phyloP scores from a whole-genome alignment of 2,888 invertebrate genomes.

The Ptychoptera contaminata region DNA sequence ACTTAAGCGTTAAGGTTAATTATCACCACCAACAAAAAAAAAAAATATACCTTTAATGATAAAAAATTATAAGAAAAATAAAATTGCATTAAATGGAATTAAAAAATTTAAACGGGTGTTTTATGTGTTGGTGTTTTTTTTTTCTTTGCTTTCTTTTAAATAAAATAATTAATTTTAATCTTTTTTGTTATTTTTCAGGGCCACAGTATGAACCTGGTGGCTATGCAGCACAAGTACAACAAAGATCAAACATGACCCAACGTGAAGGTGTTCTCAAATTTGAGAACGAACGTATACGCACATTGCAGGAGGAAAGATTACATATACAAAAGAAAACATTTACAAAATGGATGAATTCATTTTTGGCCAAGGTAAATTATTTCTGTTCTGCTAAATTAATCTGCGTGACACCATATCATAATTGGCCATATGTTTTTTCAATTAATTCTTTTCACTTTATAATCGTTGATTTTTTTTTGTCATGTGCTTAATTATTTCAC shows the following conservation, averaged over 20 bases:
- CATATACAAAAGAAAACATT: slow-evolving; percentile 99
- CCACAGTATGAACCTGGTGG: slow-evolving; percentile 52
- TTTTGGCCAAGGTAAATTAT: slow-evolving; percentile 66
- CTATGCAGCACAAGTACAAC: slow-evolving; percentile 45
- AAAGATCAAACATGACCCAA: slow-evolving; percentile 72
- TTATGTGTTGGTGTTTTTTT: neutral
- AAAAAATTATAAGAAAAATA: too few species aligned
- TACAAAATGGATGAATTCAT: slow-evolving; percentile 99
- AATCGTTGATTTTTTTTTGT: too few species aligned
- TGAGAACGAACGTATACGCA: slow-evolving; percentile 91
- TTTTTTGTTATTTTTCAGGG: slow-evolving; percentile 28
- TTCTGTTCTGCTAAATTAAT: neutral
- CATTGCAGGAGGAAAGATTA: slow-evolving; percentile 91
- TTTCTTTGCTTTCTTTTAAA: neutral
- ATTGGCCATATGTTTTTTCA: too few species aligned
- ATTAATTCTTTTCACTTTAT: too few species aligned
- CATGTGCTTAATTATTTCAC: too few species aligned
- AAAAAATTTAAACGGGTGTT: neutral
- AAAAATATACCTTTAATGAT: too few species aligned
- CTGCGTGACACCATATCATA: too few species aligned
- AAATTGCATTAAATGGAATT: too few species aligned
- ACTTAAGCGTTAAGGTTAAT: too few species aligned
- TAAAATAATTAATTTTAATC: neutral
- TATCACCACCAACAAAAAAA: too few species aligned
- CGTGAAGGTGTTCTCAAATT: slow-evolving; percentile 84